These are phyloP conservation scores for Catharus ustulatus DNA, from an alignment of 2,797 vertebrate genomes.

Conservation along the genomic window DNA sequence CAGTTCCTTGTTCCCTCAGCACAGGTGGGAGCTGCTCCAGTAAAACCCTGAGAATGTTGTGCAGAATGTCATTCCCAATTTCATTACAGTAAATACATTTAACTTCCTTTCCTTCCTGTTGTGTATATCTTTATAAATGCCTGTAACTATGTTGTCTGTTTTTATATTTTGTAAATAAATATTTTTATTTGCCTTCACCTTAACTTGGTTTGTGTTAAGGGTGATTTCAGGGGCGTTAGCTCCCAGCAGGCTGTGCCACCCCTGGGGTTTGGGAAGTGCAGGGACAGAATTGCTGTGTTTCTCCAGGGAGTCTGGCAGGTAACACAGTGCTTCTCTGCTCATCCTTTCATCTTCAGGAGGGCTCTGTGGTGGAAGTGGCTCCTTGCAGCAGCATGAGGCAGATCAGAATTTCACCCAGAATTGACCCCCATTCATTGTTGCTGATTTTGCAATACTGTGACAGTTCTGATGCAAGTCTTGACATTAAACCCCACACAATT, in stretches of 20 bases:
- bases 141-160: constrained; percentile 64
- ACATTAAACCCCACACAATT: not conserved
- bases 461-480: not conserved
- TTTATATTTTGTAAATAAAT: constrained; percentile 69
- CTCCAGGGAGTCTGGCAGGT: not conserved
- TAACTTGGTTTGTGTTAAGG: constrained; percentile 70
- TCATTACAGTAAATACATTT: constrained; percentile 18
- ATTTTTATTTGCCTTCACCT: constrained; percentile 59
- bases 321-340: not conserved
- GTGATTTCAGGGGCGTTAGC: constrained; percentile 53
- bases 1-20: not conserved
- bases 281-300: not conserved
- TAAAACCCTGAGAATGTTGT: not conserved
- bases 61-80: not conserved
- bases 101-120: constrained; percentile 22
- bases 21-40: not conserved
- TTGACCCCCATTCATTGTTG: not conserved
- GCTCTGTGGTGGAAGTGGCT: not conserved
- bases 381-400: not conserved
- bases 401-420: not conserved
- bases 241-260: not conserved
- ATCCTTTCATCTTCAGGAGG: not conserved
- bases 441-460: not conserved
- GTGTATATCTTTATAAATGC: constrained; percentile 47
- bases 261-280: not conserved